Conservation (phyloP, 2,113 vertebrate genomes). For the Peromyscus californicus region DNA sequence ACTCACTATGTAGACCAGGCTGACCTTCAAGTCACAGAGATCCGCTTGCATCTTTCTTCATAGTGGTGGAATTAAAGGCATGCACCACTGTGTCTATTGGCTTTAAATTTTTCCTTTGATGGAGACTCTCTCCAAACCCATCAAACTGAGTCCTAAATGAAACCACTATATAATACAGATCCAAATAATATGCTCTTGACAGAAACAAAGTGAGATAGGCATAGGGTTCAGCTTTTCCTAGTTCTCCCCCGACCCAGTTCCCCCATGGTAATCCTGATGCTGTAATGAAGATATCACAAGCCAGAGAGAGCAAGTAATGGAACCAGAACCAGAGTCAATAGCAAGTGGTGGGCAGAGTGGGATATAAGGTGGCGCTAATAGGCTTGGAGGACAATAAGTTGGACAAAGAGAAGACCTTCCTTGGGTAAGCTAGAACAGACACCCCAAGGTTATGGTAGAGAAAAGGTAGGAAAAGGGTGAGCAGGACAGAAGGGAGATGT, state of each 20-base stretch:
- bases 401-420: neutral
- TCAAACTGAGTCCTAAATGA: neutral
- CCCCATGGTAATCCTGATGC: neutral
- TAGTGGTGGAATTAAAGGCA: neutral
- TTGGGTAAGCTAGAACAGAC: constrained; percentile 22
- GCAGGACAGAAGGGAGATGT: neutral
- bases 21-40: neutral
- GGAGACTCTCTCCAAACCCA: neutral
- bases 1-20: neutral
- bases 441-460: neutral
- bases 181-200: neutral
- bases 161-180: neutral
- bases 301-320: neutral
- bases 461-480: neutral
- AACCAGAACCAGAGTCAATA: neutral
- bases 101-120: neutral
- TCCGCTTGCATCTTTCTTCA: neutral
- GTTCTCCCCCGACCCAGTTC: neutral
- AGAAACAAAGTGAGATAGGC: neutral
- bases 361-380: neutral
- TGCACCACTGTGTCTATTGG: neutral
- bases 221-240: neutral
- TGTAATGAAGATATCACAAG: neutral
- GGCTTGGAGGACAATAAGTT: neutral
- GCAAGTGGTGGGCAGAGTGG: neutral